Percentiles rank a stretch among this genome's conserved stretches.
These are phyloP conservation scores for Trichonephila clavipes DNA, from an alignment of 1,140 invertebrate genomes.

Conservation along the genomic window DNA sequence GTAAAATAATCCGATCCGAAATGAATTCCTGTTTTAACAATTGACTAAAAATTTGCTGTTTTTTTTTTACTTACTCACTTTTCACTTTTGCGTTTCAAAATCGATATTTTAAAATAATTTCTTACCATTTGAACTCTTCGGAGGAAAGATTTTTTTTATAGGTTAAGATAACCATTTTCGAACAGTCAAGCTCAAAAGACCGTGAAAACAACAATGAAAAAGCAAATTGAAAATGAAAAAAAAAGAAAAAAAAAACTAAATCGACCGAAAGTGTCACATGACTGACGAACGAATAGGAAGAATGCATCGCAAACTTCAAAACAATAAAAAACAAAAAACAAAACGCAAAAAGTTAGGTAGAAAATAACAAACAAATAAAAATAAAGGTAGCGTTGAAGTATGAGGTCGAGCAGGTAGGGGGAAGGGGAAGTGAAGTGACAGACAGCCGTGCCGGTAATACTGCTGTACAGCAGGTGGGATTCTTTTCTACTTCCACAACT, in stretches of 20 bases:
- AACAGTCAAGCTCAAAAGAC: neutral
- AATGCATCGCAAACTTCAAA: too few species aligned
- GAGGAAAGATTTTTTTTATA: neutral
- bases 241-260: conserved; percentile 15
- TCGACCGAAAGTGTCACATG: conserved; percentile 46
- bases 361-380: conserved; percentile 57
- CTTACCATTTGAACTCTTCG: neutral
- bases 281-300: conserved; percentile 6
- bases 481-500: neutral
- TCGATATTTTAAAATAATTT: neutral
- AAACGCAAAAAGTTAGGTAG: conserved; percentile 23
- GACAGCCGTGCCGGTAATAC: conserved; percentile 30
- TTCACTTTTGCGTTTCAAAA: neutral
- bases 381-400: conserved; percentile 57
- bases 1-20: neutral
- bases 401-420: conserved; percentile 28
- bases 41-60: neutral
- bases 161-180: neutral
- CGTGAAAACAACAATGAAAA: neutral
- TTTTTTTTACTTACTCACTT: neutral
- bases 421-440: neutral
- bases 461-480: conserved; percentile 68
- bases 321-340: neutral
- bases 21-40: neutral
- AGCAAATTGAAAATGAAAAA: neutral